These are phyloP conservation scores for Danaus plexippus DNA, from an alignment of 1,140 invertebrate genomes.

Conservation along the genomic window DNA sequence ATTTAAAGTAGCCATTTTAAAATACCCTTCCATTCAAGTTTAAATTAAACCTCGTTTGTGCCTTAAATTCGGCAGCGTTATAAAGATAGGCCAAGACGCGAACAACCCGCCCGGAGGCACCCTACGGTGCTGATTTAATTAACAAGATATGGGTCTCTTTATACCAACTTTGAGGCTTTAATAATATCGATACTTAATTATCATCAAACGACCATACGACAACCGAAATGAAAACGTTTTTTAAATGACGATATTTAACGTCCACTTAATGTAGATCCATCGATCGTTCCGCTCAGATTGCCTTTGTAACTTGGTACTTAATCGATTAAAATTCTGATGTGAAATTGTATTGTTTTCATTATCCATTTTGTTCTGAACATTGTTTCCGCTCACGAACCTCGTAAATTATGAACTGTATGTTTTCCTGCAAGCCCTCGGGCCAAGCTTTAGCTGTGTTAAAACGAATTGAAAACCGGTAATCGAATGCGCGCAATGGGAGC, in stretches of 20 bases:
- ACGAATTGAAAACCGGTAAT: constrained; percentile 69
- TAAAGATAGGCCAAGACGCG: constrained; percentile 46
- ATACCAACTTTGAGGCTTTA: constrained; percentile 48
- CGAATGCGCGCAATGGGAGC: constrained; percentile 62
- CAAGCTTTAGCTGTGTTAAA: constrained; percentile 58
- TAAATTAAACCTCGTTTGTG: constrained; percentile 59
- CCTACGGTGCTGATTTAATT: constrained; percentile 67
- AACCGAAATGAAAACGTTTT: background rate
- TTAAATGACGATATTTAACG: constrained; percentile 14
- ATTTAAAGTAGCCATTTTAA: constrained; percentile 42
- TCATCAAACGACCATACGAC: constrained; percentile 1
- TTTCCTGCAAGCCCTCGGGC: constrained; percentile 57
- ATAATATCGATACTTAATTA: constrained; percentile 36
- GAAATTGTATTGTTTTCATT: constrained; percentile 66
- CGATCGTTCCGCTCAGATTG: constrained; percentile 33
- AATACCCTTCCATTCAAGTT: constrained; percentile 49
- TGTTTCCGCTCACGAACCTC: constrained; percentile 59
- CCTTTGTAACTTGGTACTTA: constrained; percentile 48
- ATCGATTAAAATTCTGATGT: constrained; percentile 63
- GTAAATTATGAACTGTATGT: constrained; percentile 69
- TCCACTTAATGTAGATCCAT: constrained; percentile 12
- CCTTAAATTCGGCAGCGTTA: constrained; percentile 57
- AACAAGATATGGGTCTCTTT: constrained; percentile 67
- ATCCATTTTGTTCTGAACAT: constrained; percentile 62
- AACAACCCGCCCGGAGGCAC: constrained; percentile 44